phyloP scores from a whole-genome alignment of 2,113 vertebrate species.

The Narcine bancroftii region DNA sequence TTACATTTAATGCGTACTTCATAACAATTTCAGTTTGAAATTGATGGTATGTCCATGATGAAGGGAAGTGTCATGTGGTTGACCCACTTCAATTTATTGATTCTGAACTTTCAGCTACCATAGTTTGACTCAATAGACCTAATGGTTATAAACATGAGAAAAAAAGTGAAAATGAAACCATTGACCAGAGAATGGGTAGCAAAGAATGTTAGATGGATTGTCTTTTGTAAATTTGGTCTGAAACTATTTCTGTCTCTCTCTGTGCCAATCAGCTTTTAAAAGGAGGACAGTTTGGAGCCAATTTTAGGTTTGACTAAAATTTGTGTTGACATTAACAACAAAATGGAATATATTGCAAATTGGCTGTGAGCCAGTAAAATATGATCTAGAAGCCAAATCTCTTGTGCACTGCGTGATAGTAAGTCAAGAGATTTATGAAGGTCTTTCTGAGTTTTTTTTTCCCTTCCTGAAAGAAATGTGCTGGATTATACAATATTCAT shows the following conservation, averaged over 20 bases:
- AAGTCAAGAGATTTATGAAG: neutral
- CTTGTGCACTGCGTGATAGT: neutral
- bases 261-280: neutral
- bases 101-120: neutral
- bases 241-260: slow-evolving; percentile 2
- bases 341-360: neutral
- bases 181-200: neutral
- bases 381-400: neutral
- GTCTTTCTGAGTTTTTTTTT: neutral
- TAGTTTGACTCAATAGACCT: neutral
- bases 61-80: neutral
- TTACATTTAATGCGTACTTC: neutral
- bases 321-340: neutral
- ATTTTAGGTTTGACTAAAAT: slow-evolving; percentile 17
- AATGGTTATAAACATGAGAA: neutral
- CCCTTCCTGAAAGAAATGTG: neutral
- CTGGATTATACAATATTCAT: neutral
- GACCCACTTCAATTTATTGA: neutral
- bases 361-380: neutral
- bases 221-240: neutral
- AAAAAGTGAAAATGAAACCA: slow-evolving; percentile 3
- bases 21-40: slow-evolving; percentile 1
- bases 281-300: neutral
- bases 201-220: neutral
- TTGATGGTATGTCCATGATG: neutral